Conservation (phyloP, 64 coral and sea anemone species). For the Stylophora pistillata region DNA sequence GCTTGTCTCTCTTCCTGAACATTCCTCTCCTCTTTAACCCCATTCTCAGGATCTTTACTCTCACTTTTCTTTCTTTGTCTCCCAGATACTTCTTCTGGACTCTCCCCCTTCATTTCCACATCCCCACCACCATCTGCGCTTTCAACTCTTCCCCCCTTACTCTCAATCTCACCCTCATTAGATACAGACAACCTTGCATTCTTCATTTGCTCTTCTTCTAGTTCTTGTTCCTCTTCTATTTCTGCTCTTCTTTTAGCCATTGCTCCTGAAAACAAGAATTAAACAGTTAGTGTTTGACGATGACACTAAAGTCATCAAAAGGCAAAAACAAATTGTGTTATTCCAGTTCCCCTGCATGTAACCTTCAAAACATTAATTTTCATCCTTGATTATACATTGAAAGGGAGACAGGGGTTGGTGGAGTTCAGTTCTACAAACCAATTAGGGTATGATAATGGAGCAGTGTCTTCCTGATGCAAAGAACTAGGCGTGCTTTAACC, state of each 20-base stretch:
- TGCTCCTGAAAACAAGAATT: conserved; percentile 31
- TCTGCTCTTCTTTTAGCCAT: conserved; percentile 79
- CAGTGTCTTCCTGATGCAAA: too few species aligned
- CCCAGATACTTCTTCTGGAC: background rate
- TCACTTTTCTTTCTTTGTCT: conserved; percentile 24
- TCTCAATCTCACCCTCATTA: conserved; percentile 54
- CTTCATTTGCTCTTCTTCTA: conserved; percentile 48
- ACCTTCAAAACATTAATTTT: too few species aligned
- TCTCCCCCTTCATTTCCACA: conserved; percentile 37
- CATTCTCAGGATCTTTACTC: conserved; percentile 39
- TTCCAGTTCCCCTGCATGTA: too few species aligned
- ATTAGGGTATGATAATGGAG: too few species aligned
- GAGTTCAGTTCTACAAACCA: too few species aligned
- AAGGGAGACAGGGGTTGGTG: too few species aligned
- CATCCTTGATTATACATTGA: too few species aligned
- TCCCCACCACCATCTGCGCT: background rate
- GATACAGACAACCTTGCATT: conserved; percentile 45
- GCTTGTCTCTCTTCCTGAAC: conserved; percentile 26
- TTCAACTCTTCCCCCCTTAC: conserved; percentile 40
- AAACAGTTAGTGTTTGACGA: too few species aligned
- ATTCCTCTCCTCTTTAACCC: conserved; percentile 37
- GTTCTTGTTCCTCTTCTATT: conserved; percentile 66
- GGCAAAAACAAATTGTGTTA: too few species aligned
- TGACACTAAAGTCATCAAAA: too few species aligned
- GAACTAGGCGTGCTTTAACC: too few species aligned